Evolutionary conservation across 2,888 invertebrate species (phyloP), one percentile per base, ranked within the genome.

Genomic region (Blera fallax): DNA sequence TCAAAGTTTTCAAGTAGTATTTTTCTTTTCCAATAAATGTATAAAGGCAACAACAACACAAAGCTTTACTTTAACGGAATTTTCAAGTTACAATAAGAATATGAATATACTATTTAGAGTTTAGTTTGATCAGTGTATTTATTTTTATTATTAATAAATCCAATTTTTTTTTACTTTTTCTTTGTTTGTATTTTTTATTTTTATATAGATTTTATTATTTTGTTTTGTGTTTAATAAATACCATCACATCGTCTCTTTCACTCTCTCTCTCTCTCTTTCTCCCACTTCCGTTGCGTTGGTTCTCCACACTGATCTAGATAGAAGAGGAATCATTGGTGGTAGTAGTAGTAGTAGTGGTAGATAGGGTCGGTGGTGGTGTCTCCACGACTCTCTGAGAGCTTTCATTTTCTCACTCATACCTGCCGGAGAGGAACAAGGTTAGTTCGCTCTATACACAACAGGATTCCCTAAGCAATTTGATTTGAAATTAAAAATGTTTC

Each of bases 371-470:
- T 79, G 80, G 67, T 85, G 58, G 80, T 76, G 52, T 67, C 87
- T 87, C 87, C 89, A 76, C 65, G 81, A 88, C 89, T 89, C 89
- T 89, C 89, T 90, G 89, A 89, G 88, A 90, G 89, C 90, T 88
- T 88, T 89, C 89, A 88, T 88, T 88, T 88, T 89, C 89, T 89
- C 89, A 88, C 90, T 91, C 91, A 91, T 90, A 92, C 92, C 92
- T 92, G 92, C 91, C 92, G 92, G 92, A 92, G 92, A 92, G 92
- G 92, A 92, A 92, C 92, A 92, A 92, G 91, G 91, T 92, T 92
- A 92, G 92, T 92, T 92, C 92, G 89, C 92, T 92, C 92, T 92
- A 88, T 90, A 92, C 92, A 91, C 92, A 92, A 92, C 92, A 92
- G 92, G 92, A 92, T 89, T 87, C 87, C 89, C 89, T 89, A 89